These are phyloP conservation scores for Hedychridium roseum DNA, from an alignment of 2,888 invertebrate genomes.

Conservation along the genomic window DNA sequence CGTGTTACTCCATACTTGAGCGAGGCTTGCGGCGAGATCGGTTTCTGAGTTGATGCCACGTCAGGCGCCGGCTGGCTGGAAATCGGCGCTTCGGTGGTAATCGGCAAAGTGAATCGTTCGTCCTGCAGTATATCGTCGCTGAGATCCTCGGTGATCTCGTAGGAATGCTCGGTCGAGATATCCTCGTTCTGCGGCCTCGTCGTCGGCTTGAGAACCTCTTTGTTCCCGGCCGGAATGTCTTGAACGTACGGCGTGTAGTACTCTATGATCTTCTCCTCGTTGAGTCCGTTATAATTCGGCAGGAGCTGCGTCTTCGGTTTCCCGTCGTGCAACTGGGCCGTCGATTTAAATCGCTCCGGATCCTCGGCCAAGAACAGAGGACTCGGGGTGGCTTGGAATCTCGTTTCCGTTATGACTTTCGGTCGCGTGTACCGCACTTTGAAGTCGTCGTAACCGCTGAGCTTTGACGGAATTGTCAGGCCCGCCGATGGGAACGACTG, in stretches of 20 bases:
- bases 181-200: conserved; percentile 23
- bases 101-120: conserved; percentile 34
- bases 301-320: conserved; percentile 17
- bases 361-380: conserved; percentile 37
- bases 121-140: conserved; percentile 41
- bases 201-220: conserved; percentile 23
- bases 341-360: conserved; percentile 31
- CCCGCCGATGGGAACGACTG: not conserved
- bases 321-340: conserved; percentile 28
- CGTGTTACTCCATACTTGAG: conserved; percentile 61
- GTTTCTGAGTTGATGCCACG: conserved; percentile 20
- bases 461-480: not conserved
- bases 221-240: conserved; percentile 32
- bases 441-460: conserved; percentile 18
- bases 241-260: conserved; percentile 51
- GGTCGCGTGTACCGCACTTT: conserved; percentile 39
- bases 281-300: conserved; percentile 22
- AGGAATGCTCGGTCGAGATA: conserved; percentile 31
- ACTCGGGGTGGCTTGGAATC: conserved; percentile 49
- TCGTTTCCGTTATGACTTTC: conserved; percentile 53
- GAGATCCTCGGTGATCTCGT: conserved; percentile 44
- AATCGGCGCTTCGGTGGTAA: conserved; percentile 36
- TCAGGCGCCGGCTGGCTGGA: conserved; percentile 35
- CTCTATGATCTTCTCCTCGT: conserved; percentile 43
- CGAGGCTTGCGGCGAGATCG: conserved; percentile 38